phyloP scores from a whole-genome alignment of 2,113 vertebrate species.

The Salvelinus namaycush region DNA sequence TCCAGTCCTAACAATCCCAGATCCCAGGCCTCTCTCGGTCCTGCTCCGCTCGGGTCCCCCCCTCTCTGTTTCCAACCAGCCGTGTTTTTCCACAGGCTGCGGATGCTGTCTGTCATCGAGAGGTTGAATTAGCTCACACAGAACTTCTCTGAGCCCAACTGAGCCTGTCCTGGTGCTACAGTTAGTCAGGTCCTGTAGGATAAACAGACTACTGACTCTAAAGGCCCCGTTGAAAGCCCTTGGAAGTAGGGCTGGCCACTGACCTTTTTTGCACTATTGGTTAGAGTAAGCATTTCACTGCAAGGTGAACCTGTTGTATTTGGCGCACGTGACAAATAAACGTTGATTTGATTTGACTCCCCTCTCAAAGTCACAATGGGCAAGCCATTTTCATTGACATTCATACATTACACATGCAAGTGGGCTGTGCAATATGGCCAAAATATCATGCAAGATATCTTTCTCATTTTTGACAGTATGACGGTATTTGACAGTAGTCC shows the following conservation, averaged over 20 bases:
- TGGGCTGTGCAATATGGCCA: no score
- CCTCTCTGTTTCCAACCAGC: constrained; percentile 34
- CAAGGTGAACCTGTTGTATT: no score
- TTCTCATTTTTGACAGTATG: no score
- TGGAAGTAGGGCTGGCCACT: background rate
- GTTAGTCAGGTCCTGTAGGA: background rate
- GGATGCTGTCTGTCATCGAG: constrained; percentile 33
- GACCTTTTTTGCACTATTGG: no score
- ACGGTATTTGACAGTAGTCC: no score
- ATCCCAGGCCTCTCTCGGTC: constrained; percentile 20
- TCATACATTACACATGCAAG: no score
- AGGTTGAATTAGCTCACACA: background rate
- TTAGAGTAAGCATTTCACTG: no score
- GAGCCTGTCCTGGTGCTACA: background rate
- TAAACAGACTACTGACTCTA: background rate
- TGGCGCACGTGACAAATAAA: no score
- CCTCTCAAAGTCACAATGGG: background rate
- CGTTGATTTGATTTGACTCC: no score
- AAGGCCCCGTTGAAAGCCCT: background rate
- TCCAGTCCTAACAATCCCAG: constrained; percentile 36
- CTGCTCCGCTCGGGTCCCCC: constrained; percentile 15
- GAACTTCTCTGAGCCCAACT: background rate
- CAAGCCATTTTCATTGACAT: no score
- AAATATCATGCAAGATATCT: no score
- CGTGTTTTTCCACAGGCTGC: constrained; percentile 25